Percentiles rank a stretch among this genome's conserved stretches.
phyloP scores from a whole-genome alignment of 2,113 vertebrate species.

The Hemiscyllium ocellatum region DNA sequence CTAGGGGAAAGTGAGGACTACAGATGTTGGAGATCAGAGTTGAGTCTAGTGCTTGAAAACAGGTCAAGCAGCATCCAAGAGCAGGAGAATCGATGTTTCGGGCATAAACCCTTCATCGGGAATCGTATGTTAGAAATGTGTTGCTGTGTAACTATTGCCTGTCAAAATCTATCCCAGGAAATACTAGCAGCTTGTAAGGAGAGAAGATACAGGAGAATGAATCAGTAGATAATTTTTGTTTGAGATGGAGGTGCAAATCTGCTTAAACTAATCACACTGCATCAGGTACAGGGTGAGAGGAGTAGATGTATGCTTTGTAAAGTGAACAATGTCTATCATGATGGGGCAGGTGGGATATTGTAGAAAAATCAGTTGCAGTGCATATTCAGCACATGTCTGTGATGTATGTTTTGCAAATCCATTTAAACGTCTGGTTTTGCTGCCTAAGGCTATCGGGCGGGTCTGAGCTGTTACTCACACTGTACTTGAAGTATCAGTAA shows the following conservation, averaged over 20 bases:
- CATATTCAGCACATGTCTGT: conserved; percentile 7
- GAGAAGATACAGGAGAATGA: neutral
- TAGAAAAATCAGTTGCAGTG: neutral
- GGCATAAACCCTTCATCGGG: too few relatives aligned
- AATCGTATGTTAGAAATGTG: neutral
- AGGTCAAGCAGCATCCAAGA: too few relatives aligned
- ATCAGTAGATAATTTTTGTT: neutral
- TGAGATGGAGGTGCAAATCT: neutral
- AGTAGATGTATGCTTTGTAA: neutral
- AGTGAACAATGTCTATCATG: neutral
- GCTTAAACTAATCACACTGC: neutral
- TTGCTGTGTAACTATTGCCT: neutral
- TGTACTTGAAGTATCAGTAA: neutral
- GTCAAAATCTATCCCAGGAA: neutral
- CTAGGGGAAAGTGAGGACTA: too few relatives aligned
- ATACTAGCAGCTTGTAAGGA: neutral
- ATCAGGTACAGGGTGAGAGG: neutral
- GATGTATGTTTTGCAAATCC: neutral
- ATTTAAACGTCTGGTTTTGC: neutral
- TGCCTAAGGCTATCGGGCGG: neutral
- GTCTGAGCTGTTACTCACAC: neutral
- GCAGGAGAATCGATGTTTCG: too few relatives aligned
- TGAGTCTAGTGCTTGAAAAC: too few relatives aligned
- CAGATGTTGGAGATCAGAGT: too few relatives aligned
- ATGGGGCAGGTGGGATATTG: neutral